phyloP scores from a whole-genome alignment of 2,113 vertebrate genomes.

The Numida meleagris region DNA sequence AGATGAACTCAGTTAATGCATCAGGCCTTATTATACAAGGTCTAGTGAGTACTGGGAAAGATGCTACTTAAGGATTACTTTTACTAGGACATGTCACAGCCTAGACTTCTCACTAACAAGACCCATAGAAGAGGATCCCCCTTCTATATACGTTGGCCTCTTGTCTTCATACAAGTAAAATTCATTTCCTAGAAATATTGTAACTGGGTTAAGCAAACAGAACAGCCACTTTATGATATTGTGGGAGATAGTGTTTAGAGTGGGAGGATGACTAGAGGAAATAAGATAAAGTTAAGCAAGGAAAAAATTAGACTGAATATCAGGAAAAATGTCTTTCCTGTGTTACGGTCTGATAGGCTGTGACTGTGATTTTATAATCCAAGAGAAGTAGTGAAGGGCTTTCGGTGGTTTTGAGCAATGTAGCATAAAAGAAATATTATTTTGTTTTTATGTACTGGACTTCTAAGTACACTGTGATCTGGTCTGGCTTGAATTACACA shows the following conservation, averaged over 20 bases:
- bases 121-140: neutral
- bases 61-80: neutral
- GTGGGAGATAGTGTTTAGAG: conserved; percentile 42
- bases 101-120: neutral
- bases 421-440: neutral
- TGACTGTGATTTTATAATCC: neutral
- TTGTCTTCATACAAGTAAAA: neutral
- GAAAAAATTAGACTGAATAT: conserved; percentile 30
- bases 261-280: conserved; percentile 39
- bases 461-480: conserved; percentile 2
- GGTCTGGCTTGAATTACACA: conserved; percentile 18
- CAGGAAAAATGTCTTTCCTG: neutral
- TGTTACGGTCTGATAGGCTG: neutral
- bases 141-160: neutral
- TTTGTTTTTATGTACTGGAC: conserved; percentile 4
- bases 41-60: neutral
- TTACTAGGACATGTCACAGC: neutral
- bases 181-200: neutral
- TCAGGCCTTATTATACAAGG: neutral
- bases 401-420: neutral
- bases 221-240: conserved; percentile 27
- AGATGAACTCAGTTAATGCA: neutral
- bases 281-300: conserved; percentile 25
- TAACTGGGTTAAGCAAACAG: conserved; percentile 6
- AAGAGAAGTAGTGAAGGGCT: neutral